Conservation (phyloP, 2,113 vertebrate genomes). For the Thermophis baileyi region DNA sequence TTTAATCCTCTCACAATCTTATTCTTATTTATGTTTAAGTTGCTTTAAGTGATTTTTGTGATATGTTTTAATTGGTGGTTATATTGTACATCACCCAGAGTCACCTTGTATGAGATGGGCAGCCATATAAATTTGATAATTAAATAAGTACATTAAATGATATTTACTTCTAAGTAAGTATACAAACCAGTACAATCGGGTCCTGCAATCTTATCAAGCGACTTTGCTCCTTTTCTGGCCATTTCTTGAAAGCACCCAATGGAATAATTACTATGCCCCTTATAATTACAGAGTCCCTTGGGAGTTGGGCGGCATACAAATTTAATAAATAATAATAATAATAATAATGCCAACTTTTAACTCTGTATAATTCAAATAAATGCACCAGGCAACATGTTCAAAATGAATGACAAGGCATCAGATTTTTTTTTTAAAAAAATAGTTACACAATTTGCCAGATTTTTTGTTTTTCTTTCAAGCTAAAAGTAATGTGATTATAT, state of each 20-base stretch:
- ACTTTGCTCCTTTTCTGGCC: neutral
- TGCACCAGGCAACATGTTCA: neutral
- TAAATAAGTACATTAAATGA: neutral
- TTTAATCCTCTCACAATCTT: neutral
- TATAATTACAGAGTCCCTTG: too few species aligned
- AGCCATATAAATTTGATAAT: neutral
- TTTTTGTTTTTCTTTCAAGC: neutral
- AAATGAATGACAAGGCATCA: neutral
- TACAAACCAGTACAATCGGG: neutral
- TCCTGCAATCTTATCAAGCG: neutral
- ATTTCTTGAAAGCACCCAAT: neutral
- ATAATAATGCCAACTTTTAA: neutral
- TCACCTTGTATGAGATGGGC: neutral
- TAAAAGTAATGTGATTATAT: neutral
- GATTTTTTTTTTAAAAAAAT: neutral
- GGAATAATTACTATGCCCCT: neutral
- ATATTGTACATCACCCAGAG: neutral
- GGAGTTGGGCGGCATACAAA: too few species aligned
- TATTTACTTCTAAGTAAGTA: neutral
- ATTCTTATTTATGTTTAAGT: neutral
- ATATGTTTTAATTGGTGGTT: neutral
- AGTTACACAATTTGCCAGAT: neutral
- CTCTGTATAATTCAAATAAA: slow-evolving; percentile 26
- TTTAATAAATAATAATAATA: too few species aligned
- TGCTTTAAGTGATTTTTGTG: neutral